A percentile compares a stretch with the other conserved stretches of the same genome.
Evolutionary conservation across 2,888 invertebrate genomes (phyloP).

Genomic region (Eupithecia subfuscata): DNA sequence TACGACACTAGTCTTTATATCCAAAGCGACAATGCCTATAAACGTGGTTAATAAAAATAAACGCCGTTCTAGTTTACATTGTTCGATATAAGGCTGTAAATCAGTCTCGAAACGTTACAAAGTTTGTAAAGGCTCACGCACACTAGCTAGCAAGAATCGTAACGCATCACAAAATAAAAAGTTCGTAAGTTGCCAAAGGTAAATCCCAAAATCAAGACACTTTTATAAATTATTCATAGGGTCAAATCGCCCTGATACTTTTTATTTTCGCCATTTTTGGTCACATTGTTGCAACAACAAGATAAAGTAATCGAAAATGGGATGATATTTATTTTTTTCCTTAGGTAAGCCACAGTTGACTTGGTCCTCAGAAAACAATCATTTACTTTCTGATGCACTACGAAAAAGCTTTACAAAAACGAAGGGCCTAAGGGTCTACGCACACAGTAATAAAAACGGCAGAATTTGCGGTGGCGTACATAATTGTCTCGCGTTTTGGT

Average conservation of each 20-base stretch:
- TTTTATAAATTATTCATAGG: constrained; percentile 1
- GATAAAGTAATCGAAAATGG: background rate
- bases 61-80: constrained; percentile 48
- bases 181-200: background rate
- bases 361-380: constrained; percentile 1
- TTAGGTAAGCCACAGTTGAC: background rate
- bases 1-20: constrained; percentile 44
- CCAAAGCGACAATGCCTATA: constrained; percentile 44
- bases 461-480: constrained; percentile 54
- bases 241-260: background rate
- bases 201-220: background rate
- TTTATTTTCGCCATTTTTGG: background rate
- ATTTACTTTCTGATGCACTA: constrained; percentile 12
- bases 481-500: constrained; percentile 61
- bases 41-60: constrained; percentile 45
- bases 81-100: constrained; percentile 47
- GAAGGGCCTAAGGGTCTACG: constrained; percentile 21
- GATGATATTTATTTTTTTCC: background rate
- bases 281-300: background rate
- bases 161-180: background rate
- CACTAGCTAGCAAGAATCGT: constrained; percentile 7
- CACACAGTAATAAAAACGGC: constrained; percentile 53
- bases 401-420: constrained; percentile 25
- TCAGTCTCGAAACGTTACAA: constrained; percentile 53
- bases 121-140: constrained; percentile 36